These are phyloP conservation scores for Malthinus flaveolus DNA, from an alignment of 2,888 invertebrate genomes.

Conservation along the genomic window DNA sequence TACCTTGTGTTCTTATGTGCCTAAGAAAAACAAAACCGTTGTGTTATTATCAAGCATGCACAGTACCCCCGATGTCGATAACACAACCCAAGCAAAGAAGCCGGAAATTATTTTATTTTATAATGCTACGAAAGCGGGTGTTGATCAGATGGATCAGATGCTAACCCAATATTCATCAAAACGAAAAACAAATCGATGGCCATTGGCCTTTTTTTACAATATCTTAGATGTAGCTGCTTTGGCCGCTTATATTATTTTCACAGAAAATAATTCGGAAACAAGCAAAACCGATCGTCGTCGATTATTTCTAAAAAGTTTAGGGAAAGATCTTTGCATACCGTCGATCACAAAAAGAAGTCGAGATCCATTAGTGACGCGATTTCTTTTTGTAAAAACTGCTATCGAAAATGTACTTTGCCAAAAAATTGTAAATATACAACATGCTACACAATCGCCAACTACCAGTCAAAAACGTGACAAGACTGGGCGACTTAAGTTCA, in stretches of 20 bases:
- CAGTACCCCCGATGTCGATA: neutral
- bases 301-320: too few relatives aligned
- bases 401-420: too few relatives aligned
- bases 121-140: constrained; percentile 15
- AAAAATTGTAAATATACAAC: too few relatives aligned
- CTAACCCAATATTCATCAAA: constrained; percentile 3
- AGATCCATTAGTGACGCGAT: too few relatives aligned
- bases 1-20: constrained; percentile 15
- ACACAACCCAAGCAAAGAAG: constrained; percentile 2
- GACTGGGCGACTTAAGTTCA: too few relatives aligned
- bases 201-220: constrained; percentile 9
- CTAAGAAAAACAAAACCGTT: constrained; percentile 25
- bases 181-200: constrained; percentile 17
- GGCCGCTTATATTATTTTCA: constrained; percentile 10
- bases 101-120: constrained; percentile 17
- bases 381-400: too few relatives aligned
- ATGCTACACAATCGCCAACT: too few relatives aligned
- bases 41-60: constrained; percentile 13
- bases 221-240: constrained; percentile 12
- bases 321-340: too few relatives aligned
- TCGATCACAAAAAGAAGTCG: too few relatives aligned
- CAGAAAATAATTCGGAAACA: too few relatives aligned
- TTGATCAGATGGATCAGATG: constrained; percentile 17
- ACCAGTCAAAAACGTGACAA: too few relatives aligned
- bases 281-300: too few relatives aligned